phyloP scores from a whole-genome alignment of 2,797 vertebrate species.

The Pseudomugil tenellus region DNA sequence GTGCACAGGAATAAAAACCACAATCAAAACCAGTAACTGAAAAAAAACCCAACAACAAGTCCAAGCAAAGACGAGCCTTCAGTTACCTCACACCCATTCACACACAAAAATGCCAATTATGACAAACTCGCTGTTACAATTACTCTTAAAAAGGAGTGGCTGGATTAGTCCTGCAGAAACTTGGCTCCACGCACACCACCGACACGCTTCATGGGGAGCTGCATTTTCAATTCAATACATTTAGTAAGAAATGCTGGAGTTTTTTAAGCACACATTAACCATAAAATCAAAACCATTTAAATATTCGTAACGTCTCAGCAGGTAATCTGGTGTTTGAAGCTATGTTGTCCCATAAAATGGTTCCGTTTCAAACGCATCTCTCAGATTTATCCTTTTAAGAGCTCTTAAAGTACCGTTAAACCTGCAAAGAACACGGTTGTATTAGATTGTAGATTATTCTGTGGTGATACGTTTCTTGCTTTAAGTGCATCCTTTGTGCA shows the following conservation, averaged over 20 bases:
- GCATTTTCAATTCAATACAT: too few relatives aligned
- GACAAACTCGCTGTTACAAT: neutral
- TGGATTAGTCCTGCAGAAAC: slow-evolving; percentile 11
- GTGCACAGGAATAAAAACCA: slow-evolving; percentile 14
- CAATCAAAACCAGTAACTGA: slow-evolving; percentile 14
- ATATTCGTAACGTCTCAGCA: too few relatives aligned
- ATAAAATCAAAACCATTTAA: too few relatives aligned
- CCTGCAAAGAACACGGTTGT: neutral
- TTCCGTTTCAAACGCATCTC: too few relatives aligned
- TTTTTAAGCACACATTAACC: too few relatives aligned
- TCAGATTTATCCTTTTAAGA: too few relatives aligned
- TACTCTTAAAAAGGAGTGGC: slow-evolving; percentile 16
- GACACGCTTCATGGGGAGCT: neutral
- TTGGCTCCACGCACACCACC: neutral
- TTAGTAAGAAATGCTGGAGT: too few relatives aligned
- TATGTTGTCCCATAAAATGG: too few relatives aligned
- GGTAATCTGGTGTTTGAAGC: too few relatives aligned
- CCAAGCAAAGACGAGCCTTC: slow-evolving; percentile 23
- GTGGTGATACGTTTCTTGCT: too few relatives aligned
- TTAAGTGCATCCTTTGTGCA: too few relatives aligned
- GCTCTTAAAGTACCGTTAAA: neutral
- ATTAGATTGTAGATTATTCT: neutral
- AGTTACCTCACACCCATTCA: neutral
- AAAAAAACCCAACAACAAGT: slow-evolving; percentile 27
- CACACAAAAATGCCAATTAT: slow-evolving; percentile 18